A percentile compares a stretch with the other conserved stretches of the same genome.
These are phyloP conservation scores for Todus mexicanus DNA, from an alignment of 2,797 vertebrate species.

Conservation along the genomic window DNA sequence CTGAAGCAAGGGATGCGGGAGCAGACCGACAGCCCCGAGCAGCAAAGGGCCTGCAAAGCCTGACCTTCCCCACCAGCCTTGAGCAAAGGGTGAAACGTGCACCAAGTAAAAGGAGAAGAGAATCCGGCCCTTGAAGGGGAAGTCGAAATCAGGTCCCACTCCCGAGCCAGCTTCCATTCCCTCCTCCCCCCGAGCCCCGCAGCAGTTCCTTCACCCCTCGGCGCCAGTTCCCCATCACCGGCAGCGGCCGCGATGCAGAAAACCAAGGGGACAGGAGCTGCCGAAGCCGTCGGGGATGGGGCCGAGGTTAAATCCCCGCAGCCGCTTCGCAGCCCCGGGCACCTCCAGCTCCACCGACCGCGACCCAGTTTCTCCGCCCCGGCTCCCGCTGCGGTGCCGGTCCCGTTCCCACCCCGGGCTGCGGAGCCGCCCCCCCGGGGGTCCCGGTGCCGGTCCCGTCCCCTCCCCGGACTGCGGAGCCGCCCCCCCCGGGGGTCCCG, in stretches of 20 bases:
- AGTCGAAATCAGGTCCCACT: neutral
- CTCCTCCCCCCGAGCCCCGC: neutral
- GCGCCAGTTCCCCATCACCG: neutral
- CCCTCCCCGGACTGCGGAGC: too few relatives aligned
- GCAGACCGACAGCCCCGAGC: neutral
- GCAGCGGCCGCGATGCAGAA: accelerated
- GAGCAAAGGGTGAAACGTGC: neutral
- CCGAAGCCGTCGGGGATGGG: accelerated
- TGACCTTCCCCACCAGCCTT: neutral
- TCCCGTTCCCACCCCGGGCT: neutral
- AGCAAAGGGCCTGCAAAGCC: neutral
- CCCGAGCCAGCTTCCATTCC: neutral
- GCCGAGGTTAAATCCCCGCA: accelerated
- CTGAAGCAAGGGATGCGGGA: neutral
- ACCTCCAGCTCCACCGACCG: neutral
- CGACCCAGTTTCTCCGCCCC: neutral
- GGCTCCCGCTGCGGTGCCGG: neutral
- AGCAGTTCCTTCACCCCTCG: neutral
- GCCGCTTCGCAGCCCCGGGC: neutral
- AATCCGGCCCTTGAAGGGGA: neutral
- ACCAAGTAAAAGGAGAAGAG: neutral
- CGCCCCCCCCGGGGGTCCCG: neutral
- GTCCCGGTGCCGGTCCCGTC: too few relatives aligned
- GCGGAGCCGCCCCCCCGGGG: too few relatives aligned
- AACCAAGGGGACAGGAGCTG: neutral